Conservation (phyloP, 2,888 invertebrate species). For the Tuberolachnus salignus region DNA sequence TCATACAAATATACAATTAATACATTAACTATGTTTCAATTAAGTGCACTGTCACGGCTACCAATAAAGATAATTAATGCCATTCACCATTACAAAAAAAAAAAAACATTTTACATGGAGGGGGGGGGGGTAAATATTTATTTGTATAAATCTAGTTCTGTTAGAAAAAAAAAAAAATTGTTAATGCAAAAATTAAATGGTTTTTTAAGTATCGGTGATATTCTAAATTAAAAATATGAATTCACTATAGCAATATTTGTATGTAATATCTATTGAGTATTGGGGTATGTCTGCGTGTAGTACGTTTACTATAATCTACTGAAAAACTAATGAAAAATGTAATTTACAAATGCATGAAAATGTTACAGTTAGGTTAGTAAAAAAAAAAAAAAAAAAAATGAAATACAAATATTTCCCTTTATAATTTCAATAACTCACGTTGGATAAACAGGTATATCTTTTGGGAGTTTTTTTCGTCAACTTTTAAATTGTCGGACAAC, state of each 20-base stretch:
- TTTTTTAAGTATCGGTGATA: no score
- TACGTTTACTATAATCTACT: no score
- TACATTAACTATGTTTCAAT: neutral
- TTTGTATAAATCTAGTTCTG: no score
- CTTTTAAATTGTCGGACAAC: conserved; percentile 6
- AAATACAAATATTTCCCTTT: neutral
- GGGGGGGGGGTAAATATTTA: neutral
- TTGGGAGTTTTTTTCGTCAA: conserved; percentile 25
- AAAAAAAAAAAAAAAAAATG: no score
- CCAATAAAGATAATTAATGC: neutral
- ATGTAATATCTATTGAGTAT: neutral
- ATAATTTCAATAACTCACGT: conserved; percentile 42
- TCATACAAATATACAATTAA: neutral
- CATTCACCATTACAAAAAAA: neutral
- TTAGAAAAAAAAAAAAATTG: no score
- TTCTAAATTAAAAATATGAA: no score
- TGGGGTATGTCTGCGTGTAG: no score
- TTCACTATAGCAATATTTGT: no score
- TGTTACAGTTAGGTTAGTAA: no score
- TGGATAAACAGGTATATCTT: conserved; percentile 51
- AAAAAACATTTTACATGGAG: neutral
- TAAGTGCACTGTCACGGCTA: neutral
- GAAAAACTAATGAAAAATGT: no score
- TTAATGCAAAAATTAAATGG: no score
- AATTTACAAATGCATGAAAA: neutral